Evolutionary conservation across 2,797 vertebrate genomes (phyloP).

Genomic region (Poeciliopsis paucimaculata): DNA sequence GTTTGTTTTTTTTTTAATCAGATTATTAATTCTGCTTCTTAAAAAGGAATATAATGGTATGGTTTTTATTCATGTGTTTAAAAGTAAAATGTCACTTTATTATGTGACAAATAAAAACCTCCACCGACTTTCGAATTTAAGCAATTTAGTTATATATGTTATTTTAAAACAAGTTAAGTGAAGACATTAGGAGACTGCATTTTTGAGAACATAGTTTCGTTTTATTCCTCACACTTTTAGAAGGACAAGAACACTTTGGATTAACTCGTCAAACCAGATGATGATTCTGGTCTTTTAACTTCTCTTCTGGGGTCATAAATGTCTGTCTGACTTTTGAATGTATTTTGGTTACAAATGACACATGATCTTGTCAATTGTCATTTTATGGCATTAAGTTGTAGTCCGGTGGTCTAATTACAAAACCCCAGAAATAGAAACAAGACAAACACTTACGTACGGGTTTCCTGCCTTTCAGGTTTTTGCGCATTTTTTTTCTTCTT

Average conservation of each 20-base stretch:
- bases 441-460: background rate
- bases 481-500: slow-evolving; percentile 9
- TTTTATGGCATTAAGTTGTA: background rate
- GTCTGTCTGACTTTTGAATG: background rate
- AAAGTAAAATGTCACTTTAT: background rate
- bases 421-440: background rate
- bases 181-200: background rate
- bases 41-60: background rate
- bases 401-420: background rate
- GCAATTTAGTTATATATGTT: background rate
- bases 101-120: background rate
- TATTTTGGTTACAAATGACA: background rate
- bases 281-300: background rate
- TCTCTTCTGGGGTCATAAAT: background rate
- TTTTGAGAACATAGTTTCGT: background rate
- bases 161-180: background rate
- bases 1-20: background rate
- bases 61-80: background rate
- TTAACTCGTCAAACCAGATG: background rate
- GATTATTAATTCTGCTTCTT: background rate
- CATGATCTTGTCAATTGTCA: no score
- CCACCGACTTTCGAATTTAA: background rate
- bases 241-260: background rate
- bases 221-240: background rate
- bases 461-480: slow-evolving; percentile 9